Percentiles rank a stretch among this genome's conserved stretches.
Evolutionary conservation across 1,140 invertebrate species (phyloP).

Genomic region (Panagrolaimus sp.): DNA sequence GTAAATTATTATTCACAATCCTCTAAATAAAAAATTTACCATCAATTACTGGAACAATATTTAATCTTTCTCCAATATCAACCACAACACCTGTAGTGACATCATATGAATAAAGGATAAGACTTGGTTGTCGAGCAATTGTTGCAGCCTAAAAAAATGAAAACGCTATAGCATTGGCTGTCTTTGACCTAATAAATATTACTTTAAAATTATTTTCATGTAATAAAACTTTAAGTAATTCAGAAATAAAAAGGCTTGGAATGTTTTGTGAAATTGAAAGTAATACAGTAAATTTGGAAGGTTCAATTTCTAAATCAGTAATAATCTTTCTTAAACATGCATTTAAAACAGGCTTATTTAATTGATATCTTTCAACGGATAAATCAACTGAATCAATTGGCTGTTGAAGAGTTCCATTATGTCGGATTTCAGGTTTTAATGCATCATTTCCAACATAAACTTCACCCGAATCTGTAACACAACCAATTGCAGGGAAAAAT

Average conservation of each 20-base stretch:
- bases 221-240: conserved; percentile 45
- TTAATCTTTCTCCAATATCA: conserved; percentile 67
- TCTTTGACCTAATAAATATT: conserved; percentile 61
- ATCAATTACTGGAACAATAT: conserved; percentile 67
- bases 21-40: conserved; percentile 59
- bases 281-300: conserved; percentile 50
- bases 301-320: conserved; percentile 47
- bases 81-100: conserved; percentile 67
- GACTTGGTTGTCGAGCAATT: conserved; percentile 66
- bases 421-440: conserved; percentile 61
- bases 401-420: conserved; percentile 46
- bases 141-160: conserved; percentile 63
- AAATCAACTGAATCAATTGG: conserved; percentile 62
- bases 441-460: conserved; percentile 64
- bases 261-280: conserved; percentile 57
- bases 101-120: conserved; percentile 67
- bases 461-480: conserved; percentile 61
- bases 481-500: conserved; percentile 66
- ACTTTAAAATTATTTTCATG: conserved; percentile 53
- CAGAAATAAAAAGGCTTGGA: conserved; percentile 44
- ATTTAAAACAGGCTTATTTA: conserved; percentile 55
- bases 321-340: conserved; percentile 48
- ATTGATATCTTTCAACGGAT: conserved; percentile 65
- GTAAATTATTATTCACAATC: neutral
- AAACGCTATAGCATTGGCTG: conserved; percentile 60